phyloP scores from a whole-genome alignment of 2,888 invertebrate species.

The Aphodius granarius region DNA sequence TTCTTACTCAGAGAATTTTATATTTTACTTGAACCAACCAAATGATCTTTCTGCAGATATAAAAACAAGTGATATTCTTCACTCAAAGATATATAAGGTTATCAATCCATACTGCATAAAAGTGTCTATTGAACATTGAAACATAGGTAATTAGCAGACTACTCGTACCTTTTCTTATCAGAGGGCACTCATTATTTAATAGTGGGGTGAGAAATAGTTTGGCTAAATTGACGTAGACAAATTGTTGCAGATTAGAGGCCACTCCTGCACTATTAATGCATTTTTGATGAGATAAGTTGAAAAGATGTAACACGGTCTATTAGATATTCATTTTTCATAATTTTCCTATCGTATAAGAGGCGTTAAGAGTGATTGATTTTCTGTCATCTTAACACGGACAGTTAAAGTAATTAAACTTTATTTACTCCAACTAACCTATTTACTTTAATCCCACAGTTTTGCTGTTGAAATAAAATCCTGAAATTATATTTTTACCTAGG shows the following conservation, averaged over 20 bases:
- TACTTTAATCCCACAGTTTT: too few relatives aligned
- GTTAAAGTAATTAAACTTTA: neutral
- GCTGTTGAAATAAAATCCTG: too few relatives aligned
- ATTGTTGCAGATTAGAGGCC: neutral
- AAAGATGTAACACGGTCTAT: neutral
- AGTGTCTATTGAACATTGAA: too few relatives aligned
- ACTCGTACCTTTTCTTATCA: neutral
- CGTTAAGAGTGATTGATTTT: neutral
- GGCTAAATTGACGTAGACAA: neutral
- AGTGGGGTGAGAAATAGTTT: neutral
- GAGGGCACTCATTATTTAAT: neutral
- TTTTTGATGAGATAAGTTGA: neutral
- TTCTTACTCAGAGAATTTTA: too few relatives aligned
- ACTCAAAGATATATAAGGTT: too few relatives aligned
- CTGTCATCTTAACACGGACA: neutral
- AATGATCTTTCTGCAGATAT: too few relatives aligned
- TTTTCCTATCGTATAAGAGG: neutral
- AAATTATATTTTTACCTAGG: neutral
- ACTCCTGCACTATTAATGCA: neutral
- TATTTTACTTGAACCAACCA: too few relatives aligned
- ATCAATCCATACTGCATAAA: too few relatives aligned
- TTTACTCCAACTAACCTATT: too few relatives aligned
- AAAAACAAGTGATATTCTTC: too few relatives aligned
- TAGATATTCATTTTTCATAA: neutral
- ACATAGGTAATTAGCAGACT: too few relatives aligned